Evolutionary conservation across 2,888 invertebrate species (phyloP).

Genomic region (Arctia plantaginis): DNA sequence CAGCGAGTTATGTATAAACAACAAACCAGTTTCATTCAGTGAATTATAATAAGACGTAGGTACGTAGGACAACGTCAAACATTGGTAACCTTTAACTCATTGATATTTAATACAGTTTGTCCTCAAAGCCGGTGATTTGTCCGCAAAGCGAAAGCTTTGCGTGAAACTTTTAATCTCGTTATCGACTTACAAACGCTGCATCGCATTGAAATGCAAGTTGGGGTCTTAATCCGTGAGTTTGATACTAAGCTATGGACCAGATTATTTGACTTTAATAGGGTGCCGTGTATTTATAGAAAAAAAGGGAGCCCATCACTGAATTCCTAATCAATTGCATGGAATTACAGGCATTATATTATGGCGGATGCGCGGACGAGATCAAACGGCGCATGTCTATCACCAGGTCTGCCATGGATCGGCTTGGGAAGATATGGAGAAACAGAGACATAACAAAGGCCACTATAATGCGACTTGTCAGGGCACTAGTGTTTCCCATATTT

Average conservation of each 20-base stretch:
- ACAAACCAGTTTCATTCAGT: too few species aligned
- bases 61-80: too few species aligned
- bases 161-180: neutral
- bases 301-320: neutral
- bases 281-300: neutral
- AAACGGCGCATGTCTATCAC: too few species aligned
- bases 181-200: neutral
- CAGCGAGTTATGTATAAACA: too few species aligned
- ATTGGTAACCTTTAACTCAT: neutral
- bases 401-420: too few species aligned
- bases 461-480: too few species aligned
- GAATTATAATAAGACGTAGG: too few species aligned
- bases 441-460: too few species aligned
- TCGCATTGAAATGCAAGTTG: neutral
- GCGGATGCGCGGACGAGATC: too few species aligned
- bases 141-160: neutral
- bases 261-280: neutral
- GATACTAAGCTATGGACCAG: neutral
- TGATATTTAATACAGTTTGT: neutral
- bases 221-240: neutral
- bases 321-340: neutral
- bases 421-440: too few species aligned
- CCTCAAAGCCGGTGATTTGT: neutral
- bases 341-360: neutral
- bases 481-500: too few species aligned